These are phyloP conservation scores for Bombus fervidus DNA, from an alignment of 1,140 invertebrate genomes.

Conservation along the genomic window DNA sequence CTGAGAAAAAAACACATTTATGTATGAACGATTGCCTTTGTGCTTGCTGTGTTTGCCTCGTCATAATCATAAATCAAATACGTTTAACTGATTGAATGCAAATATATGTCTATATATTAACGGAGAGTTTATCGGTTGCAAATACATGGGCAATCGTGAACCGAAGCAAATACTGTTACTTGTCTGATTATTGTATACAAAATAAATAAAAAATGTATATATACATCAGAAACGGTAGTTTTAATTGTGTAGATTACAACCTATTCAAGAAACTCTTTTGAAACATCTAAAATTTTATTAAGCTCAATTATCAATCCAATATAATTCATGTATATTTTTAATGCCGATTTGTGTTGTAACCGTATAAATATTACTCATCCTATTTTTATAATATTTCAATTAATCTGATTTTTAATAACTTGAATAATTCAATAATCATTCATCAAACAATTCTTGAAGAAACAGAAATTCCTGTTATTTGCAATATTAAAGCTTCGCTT, in stretches of 20 bases:
- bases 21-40: slow-evolving; percentile 60
- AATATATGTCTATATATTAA: slow-evolving; percentile 27
- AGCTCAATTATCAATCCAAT: neutral
- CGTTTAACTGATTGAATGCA: slow-evolving; percentile 5
- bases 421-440: neutral
- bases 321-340: slow-evolving; percentile 5
- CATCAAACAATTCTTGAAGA: neutral
- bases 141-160: slow-evolving; percentile 63
- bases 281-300: neutral
- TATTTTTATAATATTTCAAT: neutral
- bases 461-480: slow-evolving; percentile 4
- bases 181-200: slow-evolving; percentile 79
- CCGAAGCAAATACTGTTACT: slow-evolving; percentile 74
- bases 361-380: neutral
- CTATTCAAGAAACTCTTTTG: neutral
- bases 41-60: slow-evolving; percentile 51
- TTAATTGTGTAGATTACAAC: neutral
- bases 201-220: slow-evolving; percentile 73
- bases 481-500: slow-evolving; percentile 60
- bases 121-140: slow-evolving; percentile 30
- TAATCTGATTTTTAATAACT: neutral
- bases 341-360: neutral
- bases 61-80: slow-evolving; percentile 21
- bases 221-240: slow-evolving; percentile 1
- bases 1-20: slow-evolving; percentile 22